Evolutionary conservation across 37 sponge, comb jelly and placozoan species (phyloP).

Genomic region (Ianthella basta): DNA sequence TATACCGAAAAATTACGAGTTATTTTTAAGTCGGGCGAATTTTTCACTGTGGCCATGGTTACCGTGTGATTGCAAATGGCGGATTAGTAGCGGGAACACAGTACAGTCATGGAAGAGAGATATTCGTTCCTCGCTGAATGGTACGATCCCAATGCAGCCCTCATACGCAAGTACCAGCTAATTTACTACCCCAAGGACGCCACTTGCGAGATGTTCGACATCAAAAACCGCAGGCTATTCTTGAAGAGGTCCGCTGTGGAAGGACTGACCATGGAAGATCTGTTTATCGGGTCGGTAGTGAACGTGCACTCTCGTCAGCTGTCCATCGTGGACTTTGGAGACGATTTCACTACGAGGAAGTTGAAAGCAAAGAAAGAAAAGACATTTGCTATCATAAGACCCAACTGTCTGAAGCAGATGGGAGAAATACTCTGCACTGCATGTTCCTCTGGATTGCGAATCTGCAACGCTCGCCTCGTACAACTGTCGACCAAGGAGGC

Average conservation of each 20-base stretch:
- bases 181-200: conserved; percentile 80
- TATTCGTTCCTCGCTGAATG: conserved; percentile 92
- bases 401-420: conserved; percentile 76
- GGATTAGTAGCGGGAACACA: not conserved
- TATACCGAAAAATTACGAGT: no score
- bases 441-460: conserved; percentile 53
- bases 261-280: conserved; percentile 66
- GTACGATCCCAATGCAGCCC: conserved; percentile 94
- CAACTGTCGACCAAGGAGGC: conserved; percentile 78
- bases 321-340: conserved; percentile 86
- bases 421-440: conserved; percentile 72
- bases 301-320: conserved; percentile 92
- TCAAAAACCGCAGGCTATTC: conserved; percentile 86
- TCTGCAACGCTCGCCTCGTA: conserved; percentile 85
- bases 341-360: conserved; percentile 82
- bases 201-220: conserved; percentile 90
- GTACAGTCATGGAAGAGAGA: conserved; percentile 59
- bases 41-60: no score
- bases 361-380: conserved; percentile 77
- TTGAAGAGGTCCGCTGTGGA: conserved; percentile 76
- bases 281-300: conserved; percentile 85
- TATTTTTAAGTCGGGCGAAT: no score
- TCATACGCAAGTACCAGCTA: conserved; percentile 87
- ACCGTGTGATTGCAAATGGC: no score
- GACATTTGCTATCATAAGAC: conserved; percentile 86